A percentile compares a stretch with the other conserved stretches of the same genome.
Conservation (phyloP, 2,888 invertebrate species). For the Acleris cristana region DNA sequence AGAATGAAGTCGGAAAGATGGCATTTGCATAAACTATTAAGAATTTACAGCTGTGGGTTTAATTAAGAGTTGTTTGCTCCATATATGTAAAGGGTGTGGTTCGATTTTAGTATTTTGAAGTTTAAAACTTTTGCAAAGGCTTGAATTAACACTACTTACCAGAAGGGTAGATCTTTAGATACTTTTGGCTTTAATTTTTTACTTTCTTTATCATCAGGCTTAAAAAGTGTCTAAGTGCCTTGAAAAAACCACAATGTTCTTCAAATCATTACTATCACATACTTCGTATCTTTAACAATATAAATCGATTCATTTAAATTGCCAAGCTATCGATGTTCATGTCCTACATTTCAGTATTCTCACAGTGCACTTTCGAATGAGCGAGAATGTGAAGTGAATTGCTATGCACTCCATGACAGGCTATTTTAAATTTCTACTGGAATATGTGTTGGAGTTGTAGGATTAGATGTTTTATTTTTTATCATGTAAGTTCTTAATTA, state of each 20-base stretch:
- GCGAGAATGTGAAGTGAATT: constrained; percentile 11
- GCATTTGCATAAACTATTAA: constrained; percentile 80
- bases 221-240: too few species aligned
- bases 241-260: too few species aligned
- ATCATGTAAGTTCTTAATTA: not conserved
- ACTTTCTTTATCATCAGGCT: too few species aligned
- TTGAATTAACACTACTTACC: too few species aligned
- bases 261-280: too few species aligned
- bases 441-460: not conserved
- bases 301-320: not conserved
- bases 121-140: too few species aligned
- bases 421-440: constrained; percentile 29
- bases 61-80: constrained; percentile 35
- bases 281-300: not conserved
- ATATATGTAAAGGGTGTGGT: not conserved
- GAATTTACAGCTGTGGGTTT: constrained; percentile 68
- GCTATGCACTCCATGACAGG: constrained; percentile 19
- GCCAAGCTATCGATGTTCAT: not conserved
- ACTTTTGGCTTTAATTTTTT: too few species aligned
- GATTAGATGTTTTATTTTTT: constrained; percentile 1
- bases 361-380: constrained; percentile 19
- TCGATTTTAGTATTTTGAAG: too few species aligned
- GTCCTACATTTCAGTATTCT: constrained; percentile 25
- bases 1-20: constrained; percentile 49
- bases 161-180: too few species aligned